These are phyloP conservation scores for Standfussiana lucernea DNA, from an alignment of 2,888 invertebrate species.

Conservation along the genomic window DNA sequence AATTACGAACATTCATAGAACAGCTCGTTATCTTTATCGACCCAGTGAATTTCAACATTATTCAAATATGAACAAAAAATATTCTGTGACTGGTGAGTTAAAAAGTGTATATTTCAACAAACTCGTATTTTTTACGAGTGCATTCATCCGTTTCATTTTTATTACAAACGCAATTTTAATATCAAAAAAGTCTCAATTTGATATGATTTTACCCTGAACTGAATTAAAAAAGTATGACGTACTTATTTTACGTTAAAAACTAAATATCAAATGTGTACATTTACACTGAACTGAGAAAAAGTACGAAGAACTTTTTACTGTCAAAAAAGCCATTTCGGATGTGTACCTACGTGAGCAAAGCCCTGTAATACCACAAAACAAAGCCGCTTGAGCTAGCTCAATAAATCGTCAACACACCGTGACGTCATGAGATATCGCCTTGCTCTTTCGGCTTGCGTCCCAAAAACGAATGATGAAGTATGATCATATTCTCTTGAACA, in stretches of 20 bases:
- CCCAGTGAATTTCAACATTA: constrained; percentile 29
- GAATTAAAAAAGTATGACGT: not conserved
- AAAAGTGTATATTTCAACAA: constrained; percentile 2
- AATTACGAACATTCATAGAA: not conserved
- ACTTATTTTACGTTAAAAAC: not conserved
- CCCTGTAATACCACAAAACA: constrained; percentile 33
- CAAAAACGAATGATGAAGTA: constrained; percentile 63
- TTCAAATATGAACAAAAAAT: constrained; percentile 14
- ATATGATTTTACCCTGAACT: not conserved
- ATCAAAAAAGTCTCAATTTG: not conserved
- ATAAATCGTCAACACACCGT: constrained; percentile 59
- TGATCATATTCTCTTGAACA: constrained; percentile 61
- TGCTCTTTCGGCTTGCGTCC: constrained; percentile 47
- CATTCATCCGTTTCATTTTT: not conserved
- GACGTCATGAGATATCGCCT: constrained; percentile 51
- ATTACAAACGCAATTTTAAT: not conserved
- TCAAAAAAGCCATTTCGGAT: not conserved
- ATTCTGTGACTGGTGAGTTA: not conserved
- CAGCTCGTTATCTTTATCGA: constrained; percentile 24
- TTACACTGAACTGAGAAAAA: not conserved
- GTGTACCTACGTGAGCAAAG: constrained; percentile 4
- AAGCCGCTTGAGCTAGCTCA: constrained; percentile 38
- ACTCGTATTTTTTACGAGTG: constrained; percentile 2
- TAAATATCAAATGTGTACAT: not conserved
- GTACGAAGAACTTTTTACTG: not conserved